A percentile compares a stretch with the other conserved stretches of the same genome.
These are phyloP conservation scores for Ametastegia equiseti DNA, from an alignment of 2,888 invertebrate species.

Conservation along the genomic window DNA sequence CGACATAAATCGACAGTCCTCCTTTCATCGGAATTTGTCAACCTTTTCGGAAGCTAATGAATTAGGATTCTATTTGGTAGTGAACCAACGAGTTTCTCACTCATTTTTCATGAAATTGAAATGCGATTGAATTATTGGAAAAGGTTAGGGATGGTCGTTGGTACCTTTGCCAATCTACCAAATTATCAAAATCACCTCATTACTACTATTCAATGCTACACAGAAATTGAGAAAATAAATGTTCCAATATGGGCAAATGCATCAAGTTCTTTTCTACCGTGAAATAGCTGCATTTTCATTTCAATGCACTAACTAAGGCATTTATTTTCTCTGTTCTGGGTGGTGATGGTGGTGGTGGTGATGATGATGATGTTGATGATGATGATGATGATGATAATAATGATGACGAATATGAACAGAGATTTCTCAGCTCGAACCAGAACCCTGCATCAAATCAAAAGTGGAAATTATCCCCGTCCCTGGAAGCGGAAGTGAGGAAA, in stretches of 20 bases:
- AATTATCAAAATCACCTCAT: too few relatives aligned
- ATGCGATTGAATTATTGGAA: too few relatives aligned
- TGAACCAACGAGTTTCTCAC: too few relatives aligned
- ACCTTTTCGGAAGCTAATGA: too few relatives aligned
- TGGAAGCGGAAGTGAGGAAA: slow-evolving; percentile 1
- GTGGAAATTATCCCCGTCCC: slow-evolving; percentile 27
- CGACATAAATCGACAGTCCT: too few relatives aligned
- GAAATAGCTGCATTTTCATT: background rate
- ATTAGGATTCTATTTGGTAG: too few relatives aligned
- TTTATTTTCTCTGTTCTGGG: slow-evolving; percentile 43
- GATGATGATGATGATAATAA: background rate
- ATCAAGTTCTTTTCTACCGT: background rate
- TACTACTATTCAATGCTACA: background rate
- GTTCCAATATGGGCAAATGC: slow-evolving; percentile 13
- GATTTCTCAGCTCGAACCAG: background rate
- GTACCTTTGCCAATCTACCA: too few relatives aligned
- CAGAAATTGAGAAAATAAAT: slow-evolving; percentile 44
- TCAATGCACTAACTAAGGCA: slow-evolving; percentile 41
- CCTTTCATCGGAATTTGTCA: too few relatives aligned
- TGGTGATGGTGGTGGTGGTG: slow-evolving; percentile 29
- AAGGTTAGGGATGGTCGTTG: too few relatives aligned
- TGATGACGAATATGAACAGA: slow-evolving; percentile 8
- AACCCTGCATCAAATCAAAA: slow-evolving; percentile 9
- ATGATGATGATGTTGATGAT: slow-evolving; percentile 34
- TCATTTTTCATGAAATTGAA: too few relatives aligned